Evolutionary conservation across 2,113 vertebrate genomes (phyloP), one percentile per base, ranked within the genome.

Genomic region (Recurvirostra avosetta): DNA sequence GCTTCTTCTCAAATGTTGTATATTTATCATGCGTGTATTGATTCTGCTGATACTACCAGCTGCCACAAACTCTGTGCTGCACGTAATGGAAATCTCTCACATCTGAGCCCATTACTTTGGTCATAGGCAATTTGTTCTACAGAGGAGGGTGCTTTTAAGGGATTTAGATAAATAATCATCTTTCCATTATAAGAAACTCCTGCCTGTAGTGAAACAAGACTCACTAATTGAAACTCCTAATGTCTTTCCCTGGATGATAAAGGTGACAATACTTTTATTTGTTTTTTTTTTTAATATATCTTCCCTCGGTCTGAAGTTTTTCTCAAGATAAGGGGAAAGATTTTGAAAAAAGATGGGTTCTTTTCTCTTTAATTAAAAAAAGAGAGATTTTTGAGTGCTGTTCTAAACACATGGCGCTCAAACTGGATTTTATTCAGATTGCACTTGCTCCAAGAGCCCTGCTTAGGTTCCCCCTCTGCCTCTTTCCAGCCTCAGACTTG

Each of bases 61-160:
- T 90, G 73, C 74, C 38, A 18, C 47, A 81, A 75, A 38, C 22
- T 43, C 52, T 14, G 73, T 87, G 65, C 61, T 15, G 16, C 18
- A 6, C 2, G 17, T 61, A 83, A 49, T 61, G 78, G 53, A 77
- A 49, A 73, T 83, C 36, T 86, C 49, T 88, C 20, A 7, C 15
- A 50, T 66, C 63, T 73, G 17, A 78, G n/a, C 32, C 50, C 76
- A 73, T 93, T 80, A 70, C 32, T 58, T 88, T 62, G 67, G 55
- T 86, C 79, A 62, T 71, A 86, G 58, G 72, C 63, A 91, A 71
- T 90, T 91, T 88, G 25, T 45, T 86, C 67, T 77, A 58, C 22
- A 73, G 77, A 73, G 50, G 67, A 88, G 45, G 30, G 27, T 21
- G 8, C 45, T 76, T 92, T 84, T 76, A 59, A 0, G 3, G 67